A percentile compares a stretch with the other conserved stretches of the same genome.
Conservation (phyloP, 1,140 invertebrate genomes). For the Periplaneta americana region DNA sequence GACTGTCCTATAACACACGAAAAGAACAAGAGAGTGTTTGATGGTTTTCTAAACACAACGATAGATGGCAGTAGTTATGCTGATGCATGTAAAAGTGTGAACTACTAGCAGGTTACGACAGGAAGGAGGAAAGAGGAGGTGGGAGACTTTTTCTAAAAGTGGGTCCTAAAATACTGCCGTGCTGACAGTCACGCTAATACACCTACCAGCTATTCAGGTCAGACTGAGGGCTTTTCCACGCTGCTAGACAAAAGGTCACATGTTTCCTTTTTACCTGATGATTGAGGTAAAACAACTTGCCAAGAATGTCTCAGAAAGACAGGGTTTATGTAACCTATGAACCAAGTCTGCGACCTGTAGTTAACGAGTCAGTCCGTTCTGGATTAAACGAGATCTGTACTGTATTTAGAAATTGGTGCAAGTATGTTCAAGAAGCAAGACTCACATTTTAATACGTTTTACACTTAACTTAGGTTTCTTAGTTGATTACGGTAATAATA, state of each 20-base stretch:
- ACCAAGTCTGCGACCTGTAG: neutral
- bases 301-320: neutral
- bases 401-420: too few species aligned
- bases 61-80: neutral
- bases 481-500: too few species aligned
- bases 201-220: neutral
- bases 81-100: neutral
- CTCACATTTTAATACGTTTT: too few species aligned
- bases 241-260: neutral
- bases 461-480: too few species aligned
- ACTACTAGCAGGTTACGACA: neutral
- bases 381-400: too few species aligned
- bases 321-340: neutral
- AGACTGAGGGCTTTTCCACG: neutral
- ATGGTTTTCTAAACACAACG: neutral
- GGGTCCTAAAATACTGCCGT: neutral
- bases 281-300: neutral
- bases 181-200: neutral
- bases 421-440: too few species aligned
- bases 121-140: neutral
- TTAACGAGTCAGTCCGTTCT: neutral
- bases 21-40: neutral
- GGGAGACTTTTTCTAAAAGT: neutral
- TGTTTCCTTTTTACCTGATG: neutral
- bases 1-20: neutral